These are phyloP conservation scores for Drosophila equinoxialis DNA, from an alignment of 1,140 invertebrate species.

Conservation along the genomic window DNA sequence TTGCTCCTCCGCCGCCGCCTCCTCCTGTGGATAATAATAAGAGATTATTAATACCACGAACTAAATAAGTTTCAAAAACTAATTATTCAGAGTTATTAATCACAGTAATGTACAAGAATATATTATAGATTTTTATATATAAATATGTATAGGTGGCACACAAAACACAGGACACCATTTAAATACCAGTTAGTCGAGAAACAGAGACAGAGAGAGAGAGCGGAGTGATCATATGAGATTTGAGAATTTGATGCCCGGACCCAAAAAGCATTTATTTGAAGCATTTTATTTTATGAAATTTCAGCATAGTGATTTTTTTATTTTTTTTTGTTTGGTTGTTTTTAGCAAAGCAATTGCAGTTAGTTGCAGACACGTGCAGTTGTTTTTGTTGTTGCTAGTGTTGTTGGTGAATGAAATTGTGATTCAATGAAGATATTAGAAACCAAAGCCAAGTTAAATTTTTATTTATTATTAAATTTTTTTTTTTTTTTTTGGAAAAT, in stretches of 20 bases:
- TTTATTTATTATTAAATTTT: conserved; percentile 1
- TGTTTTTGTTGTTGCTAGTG: conserved; percentile 18
- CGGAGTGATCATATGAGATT: conserved; percentile 1
- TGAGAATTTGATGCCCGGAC: conserved; percentile 5
- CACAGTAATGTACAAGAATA: conserved; percentile 54
- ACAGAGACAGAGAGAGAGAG: conserved; percentile 6
- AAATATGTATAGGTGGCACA: conserved; percentile 45
- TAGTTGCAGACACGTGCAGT: conserved; percentile 44
- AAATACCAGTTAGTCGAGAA: conserved; percentile 48
- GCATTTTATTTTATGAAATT: conserved; percentile 2
- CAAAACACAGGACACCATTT: conserved; percentile 65
- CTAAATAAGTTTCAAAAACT: too few species aligned
- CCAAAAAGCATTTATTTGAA: conserved; percentile 12
- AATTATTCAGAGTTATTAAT: conserved; percentile 53
- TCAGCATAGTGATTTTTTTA: not conserved
- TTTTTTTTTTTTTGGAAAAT: conserved; percentile 20
- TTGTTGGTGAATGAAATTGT: conserved; percentile 22
- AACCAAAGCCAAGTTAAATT: conserved; percentile 41
- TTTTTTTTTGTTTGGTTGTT: not conserved
- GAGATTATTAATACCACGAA: conserved; percentile 16
- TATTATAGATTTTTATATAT: not conserved
- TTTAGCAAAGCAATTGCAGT: conserved; percentile 42
- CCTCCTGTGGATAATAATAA: conserved; percentile 52
- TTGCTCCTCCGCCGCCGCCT: conserved; percentile 19
- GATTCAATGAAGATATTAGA: not conserved